phyloP scores from a whole-genome alignment of 2,888 invertebrate species.

The Nomada ruficornis region DNA sequence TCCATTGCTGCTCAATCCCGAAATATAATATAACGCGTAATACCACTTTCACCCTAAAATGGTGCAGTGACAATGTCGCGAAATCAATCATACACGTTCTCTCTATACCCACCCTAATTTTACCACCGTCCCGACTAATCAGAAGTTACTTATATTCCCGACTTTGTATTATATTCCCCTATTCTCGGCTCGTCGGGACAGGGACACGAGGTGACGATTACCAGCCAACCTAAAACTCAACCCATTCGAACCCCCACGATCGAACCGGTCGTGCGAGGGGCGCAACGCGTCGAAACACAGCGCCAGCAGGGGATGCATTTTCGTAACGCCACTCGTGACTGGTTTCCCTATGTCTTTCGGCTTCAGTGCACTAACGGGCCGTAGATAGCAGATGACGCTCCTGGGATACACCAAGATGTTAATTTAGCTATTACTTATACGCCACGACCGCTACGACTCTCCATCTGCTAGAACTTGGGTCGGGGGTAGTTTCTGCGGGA shows the following conservation, averaged over 20 bases:
- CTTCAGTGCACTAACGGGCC: slow-evolving; percentile 67
- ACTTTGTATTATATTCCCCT: not conserved
- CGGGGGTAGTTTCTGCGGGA: slow-evolving; percentile 54
- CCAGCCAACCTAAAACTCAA: not conserved
- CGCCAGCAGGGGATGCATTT: slow-evolving; percentile 49
- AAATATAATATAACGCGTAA: too few relatives aligned
- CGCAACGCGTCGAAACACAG: not conserved
- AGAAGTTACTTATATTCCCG: not conserved
- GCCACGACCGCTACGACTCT: slow-evolving; percentile 65
- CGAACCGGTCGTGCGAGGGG: slow-evolving; percentile 23
- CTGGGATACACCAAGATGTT: slow-evolving; percentile 82
- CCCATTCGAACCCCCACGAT: not conserved
- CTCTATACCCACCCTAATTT: not conserved
- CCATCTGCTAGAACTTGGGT: slow-evolving; percentile 57
- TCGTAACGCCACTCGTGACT: slow-evolving; percentile 38
- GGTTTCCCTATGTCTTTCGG: slow-evolving; percentile 58
- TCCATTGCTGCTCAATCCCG: too few relatives aligned
- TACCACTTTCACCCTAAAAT: too few relatives aligned
- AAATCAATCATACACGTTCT: not conserved
- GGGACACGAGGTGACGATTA: slow-evolving; percentile 13
- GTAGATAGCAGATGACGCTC: slow-evolving; percentile 82
- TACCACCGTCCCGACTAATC: not conserved
- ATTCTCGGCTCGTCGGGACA: not conserved
- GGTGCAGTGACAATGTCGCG: too few relatives aligned
- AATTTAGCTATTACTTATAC: slow-evolving; percentile 83